Evolutionary conservation across 2,797 vertebrate genomes (phyloP).

Genomic region (Anabas testudineus): DNA sequence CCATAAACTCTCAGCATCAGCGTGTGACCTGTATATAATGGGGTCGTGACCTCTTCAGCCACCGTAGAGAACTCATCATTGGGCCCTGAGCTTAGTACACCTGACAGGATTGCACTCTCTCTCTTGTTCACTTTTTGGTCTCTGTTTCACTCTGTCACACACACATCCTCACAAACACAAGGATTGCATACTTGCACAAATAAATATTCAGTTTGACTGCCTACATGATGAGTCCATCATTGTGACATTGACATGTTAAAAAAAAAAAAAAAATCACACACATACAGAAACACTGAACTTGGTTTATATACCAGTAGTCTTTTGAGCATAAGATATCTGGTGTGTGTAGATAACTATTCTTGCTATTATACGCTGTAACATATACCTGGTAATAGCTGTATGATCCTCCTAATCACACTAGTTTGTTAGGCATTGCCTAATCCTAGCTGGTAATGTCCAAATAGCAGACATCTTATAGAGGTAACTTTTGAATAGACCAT

Average conservation of each 20-base stretch:
- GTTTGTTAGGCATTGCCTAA: too few relatives aligned
- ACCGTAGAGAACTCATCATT: slow-evolving; percentile 53
- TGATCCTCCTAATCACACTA: too few relatives aligned
- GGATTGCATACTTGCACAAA: too few relatives aligned
- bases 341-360: background rate
- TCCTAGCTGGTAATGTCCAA: too few relatives aligned
- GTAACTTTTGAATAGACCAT: too few relatives aligned
- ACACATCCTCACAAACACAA: too few relatives aligned
- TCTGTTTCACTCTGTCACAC: too few relatives aligned
- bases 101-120: slow-evolving; percentile 14
- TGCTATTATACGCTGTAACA: too few relatives aligned
- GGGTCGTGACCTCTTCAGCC: slow-evolving; percentile 44
- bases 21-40: slow-evolving; percentile 50
- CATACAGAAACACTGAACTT: background rate
- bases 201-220: too few relatives aligned
- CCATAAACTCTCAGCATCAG: slow-evolving; percentile 25
- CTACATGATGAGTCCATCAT: too few relatives aligned
- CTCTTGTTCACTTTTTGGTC: background rate
- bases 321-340: background rate
- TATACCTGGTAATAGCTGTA: too few relatives aligned
- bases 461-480: too few relatives aligned
- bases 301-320: background rate
- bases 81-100: slow-evolving; percentile 44
- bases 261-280: background rate
- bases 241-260: background rate